These are phyloP conservation scores for Lampris incognitus DNA, from an alignment of 2,113 vertebrate genomes.

Conservation along the genomic window DNA sequence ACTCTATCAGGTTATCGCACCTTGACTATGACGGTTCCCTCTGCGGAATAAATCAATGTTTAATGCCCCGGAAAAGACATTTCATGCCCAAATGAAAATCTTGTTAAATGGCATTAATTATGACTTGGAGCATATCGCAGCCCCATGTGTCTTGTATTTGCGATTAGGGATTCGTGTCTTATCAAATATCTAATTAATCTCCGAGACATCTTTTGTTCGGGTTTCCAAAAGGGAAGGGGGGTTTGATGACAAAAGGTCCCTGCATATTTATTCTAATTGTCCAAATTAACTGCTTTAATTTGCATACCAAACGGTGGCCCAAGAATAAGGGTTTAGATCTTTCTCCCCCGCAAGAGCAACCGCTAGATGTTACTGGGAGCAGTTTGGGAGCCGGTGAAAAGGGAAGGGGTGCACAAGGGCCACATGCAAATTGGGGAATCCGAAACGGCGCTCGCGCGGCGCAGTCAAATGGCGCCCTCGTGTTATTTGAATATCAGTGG, in stretches of 20 bases:
- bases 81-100: slow-evolving; percentile 99
- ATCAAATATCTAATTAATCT: slow-evolving; percentile 99
- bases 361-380: slow-evolving; percentile 93
- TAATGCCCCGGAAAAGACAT: slow-evolving; percentile 97
- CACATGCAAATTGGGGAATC: slow-evolving; percentile 97
- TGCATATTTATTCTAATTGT: slow-evolving; percentile 99
- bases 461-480: slow-evolving; percentile 94
- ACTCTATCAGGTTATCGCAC: slow-evolving; percentile 61
- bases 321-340: slow-evolving; percentile 90
- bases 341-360: slow-evolving; percentile 83
- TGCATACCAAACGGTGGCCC: slow-evolving; percentile 98
- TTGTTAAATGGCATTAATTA: slow-evolving; percentile 99
- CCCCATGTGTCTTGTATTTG: slow-evolving; percentile 99
- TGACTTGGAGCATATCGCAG: slow-evolving; percentile 97
- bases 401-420: slow-evolving; percentile 83
- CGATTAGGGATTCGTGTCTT: slow-evolving; percentile 99
- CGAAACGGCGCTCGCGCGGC: slow-evolving; percentile 91
- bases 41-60: slow-evolving; percentile 93
- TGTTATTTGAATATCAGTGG: slow-evolving; percentile 99
- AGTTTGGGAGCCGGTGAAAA: slow-evolving; percentile 90
- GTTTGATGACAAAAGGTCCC: slow-evolving; percentile 94
- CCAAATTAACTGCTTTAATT: slow-evolving; percentile 99
- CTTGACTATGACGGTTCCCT: slow-evolving; percentile 70
- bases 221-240: slow-evolving; percentile 85
- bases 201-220: slow-evolving; percentile 99